Evolutionary conservation across 2,797 vertebrate genomes (phyloP), one percentile per base, ranked within the genome.

Genomic region (Eleutherodactylus coqui): DNA sequence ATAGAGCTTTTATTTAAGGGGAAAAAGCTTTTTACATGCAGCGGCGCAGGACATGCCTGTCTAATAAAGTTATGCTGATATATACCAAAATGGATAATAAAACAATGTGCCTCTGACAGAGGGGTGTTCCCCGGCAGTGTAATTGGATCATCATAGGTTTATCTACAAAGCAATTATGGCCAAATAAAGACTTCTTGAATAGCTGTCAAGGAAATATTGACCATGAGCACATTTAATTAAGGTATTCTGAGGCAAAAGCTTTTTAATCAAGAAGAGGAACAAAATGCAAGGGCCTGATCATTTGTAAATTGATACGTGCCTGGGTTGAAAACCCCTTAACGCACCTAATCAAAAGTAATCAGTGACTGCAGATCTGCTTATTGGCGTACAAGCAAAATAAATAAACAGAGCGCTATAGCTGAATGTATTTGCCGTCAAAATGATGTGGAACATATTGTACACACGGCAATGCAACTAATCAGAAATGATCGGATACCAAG

Each of bases 201-300:
- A 90, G 92, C 93, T 94, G 94, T 95, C 93, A 94, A 96, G 95
- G 94, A 96, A 95, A 93, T 96, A 96, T 96, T 97, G 95, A 96
- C 92, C 90, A 82, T 89, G 89, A 91, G 94, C 91, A 92, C 91
- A 91, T 95, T 96, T 96, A 94, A 96, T 96, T 96, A 95, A 95
- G 91, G 92, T 92, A 92, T 92, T 94, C 89, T 91, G 92, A 94
- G 92, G 92, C 89, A 94, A 92, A 94, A 94, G 91, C 92, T 89
- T 94, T 93, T 94, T 95, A 94, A 93, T 94, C 93, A 94, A 94
- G 94, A 88, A 89, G 88, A 92, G 72, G 91, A 94, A 94, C 94
- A 94, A 93, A 64, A 36, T 78, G 77, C 29, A 80, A 89, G 75
- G 24, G 29, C 75, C 64, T 49, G 43, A 88, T 83, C 82, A 77